Base-by-base conservation (phyloP, 2,888 invertebrate genomes). In the Spisula solida region DNA sequence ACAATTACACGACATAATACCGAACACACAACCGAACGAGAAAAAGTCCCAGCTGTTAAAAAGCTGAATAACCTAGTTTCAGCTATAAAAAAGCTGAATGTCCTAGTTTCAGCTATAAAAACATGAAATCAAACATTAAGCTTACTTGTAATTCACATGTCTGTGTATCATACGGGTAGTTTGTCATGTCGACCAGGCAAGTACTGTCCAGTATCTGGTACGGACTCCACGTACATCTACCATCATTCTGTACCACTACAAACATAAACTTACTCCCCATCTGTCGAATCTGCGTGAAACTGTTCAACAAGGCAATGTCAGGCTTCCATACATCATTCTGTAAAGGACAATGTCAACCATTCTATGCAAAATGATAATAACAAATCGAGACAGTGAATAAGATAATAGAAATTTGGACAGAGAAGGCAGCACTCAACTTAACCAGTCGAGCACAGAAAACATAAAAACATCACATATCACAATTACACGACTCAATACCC, bases 321-420 rank as follows among this genome's bases (percentile, higher is more conserved):
- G 91, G 91, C 41, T 91, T 91, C 90, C 90, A 91, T 8, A 91
- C 48, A 31, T 91, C 91, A 56, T 91, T 84, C 91, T 91, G 29
- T 78, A 78, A 31, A 51, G 16, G 10, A 41, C 34, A 78, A 78
- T 6, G 18, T n/a, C 20, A 60, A n/a, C n/a, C 56, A 56, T 2
- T 4, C 4, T 20, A 56, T 56, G 4, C 1, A 6, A 1, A 6
- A 56, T 16, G 18, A 20, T 56, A 12, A 20, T n/a, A n/a, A n/a
- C n/a, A n/a, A n/a, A n/a, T n/a, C n/a, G n/a, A n/a, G n/a, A n/a
- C n/a, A n/a, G n/a, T n/a, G n/a, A n/a, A n/a, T n/a, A n/a, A n/a
- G n/a, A n/a, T n/a, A n/a, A n/a, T n/a, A n/a, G n/a, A n/a, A n/a
- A n/a, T n/a, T n/a, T n/a, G n/a, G n/a, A n/a, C n/a, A n/a, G n/a